Evolutionary conservation across 2,888 invertebrate species (phyloP).

Genomic region (Drosophila conformis): DNA sequence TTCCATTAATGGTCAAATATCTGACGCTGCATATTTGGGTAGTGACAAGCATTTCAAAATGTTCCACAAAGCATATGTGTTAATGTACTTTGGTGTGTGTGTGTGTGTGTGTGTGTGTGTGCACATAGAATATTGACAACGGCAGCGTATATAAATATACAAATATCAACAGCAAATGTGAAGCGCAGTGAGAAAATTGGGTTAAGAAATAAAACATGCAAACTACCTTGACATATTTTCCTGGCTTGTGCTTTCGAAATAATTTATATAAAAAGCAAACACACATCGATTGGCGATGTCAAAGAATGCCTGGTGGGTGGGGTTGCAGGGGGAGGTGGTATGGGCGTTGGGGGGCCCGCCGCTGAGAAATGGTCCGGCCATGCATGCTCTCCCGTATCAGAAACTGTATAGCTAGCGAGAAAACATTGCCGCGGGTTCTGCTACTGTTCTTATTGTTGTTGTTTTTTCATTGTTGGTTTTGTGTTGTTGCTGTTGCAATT

Average conservation of each 20-base stretch:
- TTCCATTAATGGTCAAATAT: slow-evolving; percentile 38
- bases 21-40: slow-evolving; percentile 31
- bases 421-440: slow-evolving; percentile 10
- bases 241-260: slow-evolving; percentile 52
- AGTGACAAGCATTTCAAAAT: slow-evolving; percentile 6
- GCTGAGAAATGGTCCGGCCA: neutral
- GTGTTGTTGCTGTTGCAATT: slow-evolving; percentile 54
- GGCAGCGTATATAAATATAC: slow-evolving; percentile 15
- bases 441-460: neutral
- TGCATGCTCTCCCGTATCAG: slow-evolving; percentile 36
- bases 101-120: neutral
- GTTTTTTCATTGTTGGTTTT: neutral
- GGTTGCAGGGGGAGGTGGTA: neutral
- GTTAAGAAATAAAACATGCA: slow-evolving; percentile 77
- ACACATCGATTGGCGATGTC: slow-evolving; percentile 35
- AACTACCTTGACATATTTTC: slow-evolving; percentile 75
- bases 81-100: neutral
- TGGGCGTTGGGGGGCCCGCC: neutral
- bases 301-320: slow-evolving; percentile 5
- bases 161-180: slow-evolving; percentile 20
- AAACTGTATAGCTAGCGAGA: slow-evolving; percentile 18
- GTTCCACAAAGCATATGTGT: slow-evolving; percentile 9
- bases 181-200: slow-evolving; percentile 60
- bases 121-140: slow-evolving; percentile 29
- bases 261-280: slow-evolving; percentile 38